Percentiles rank a stretch among this genome's conserved stretches.
These are phyloP conservation scores for Apostichopus japonicus DNA, from an alignment of 35 echinoderm and acorn worm species.

Conservation along the genomic window DNA sequence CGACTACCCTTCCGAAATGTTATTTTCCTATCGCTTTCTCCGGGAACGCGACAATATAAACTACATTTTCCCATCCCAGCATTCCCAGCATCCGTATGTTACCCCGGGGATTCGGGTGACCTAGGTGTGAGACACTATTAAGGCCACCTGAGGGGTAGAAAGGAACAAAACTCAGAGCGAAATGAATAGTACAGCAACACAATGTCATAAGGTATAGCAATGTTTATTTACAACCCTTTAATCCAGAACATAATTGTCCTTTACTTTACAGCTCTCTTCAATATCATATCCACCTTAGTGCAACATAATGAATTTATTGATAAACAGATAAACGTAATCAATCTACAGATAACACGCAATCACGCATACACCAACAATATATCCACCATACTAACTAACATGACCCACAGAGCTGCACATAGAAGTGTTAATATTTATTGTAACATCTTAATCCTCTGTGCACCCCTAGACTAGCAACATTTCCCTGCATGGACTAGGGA, in stretches of 20 bases:
- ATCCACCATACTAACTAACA: background rate
- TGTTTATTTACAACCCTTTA: background rate
- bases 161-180: background rate
- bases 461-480: background rate
- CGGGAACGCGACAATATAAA: too few species aligned
- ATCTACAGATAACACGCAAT: background rate
- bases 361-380: background rate
- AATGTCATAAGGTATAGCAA: background rate
- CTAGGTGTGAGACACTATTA: background rate
- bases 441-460: background rate
- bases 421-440: background rate
- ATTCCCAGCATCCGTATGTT: too few species aligned
- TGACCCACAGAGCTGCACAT: background rate
- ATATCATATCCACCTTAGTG: background rate
- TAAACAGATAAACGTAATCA: background rate
- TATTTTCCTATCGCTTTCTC: too few species aligned
- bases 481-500: too few species aligned
- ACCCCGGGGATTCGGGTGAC: background rate
- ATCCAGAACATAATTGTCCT: background rate
- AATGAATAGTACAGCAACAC: background rate
- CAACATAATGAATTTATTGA: background rate
- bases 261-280: background rate
- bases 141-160: background rate
- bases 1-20: too few species aligned
- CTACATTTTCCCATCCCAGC: too few species aligned